These are phyloP conservation scores for Leptobrachium leishanense DNA, from an alignment of 2,113 vertebrate species.

Conservation along the genomic window DNA sequence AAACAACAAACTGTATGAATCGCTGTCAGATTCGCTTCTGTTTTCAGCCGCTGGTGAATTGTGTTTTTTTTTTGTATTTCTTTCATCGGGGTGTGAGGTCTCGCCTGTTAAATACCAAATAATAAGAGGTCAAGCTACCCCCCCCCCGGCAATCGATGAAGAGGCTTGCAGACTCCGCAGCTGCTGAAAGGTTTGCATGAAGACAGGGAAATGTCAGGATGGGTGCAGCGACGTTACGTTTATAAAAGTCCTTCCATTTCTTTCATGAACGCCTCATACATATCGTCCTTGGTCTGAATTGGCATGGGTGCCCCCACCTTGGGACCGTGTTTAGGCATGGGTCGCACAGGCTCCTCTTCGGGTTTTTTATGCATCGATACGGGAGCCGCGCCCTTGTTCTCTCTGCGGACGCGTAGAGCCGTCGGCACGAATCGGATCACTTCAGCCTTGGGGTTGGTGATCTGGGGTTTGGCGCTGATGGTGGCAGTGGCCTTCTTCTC, in stretches of 20 bases:
- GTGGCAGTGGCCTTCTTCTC: slow-evolving; percentile 86
- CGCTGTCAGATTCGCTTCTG: too few relatives aligned
- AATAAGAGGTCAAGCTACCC: neutral
- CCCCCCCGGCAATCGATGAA: neutral
- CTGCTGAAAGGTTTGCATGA: neutral
- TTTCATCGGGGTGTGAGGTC: too few relatives aligned
- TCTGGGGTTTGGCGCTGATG: slow-evolving; percentile 97
- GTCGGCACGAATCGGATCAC: slow-evolving; percentile 96
- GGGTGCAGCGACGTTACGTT: neutral
- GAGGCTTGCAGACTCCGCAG: too few relatives aligned
- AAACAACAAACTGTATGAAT: too few relatives aligned
- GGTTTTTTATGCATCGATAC: slow-evolving; percentile 68
- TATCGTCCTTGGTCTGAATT: slow-evolving; percentile 96
- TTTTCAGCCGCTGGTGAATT: too few relatives aligned
- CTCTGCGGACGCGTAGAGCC: slow-evolving; percentile 87
- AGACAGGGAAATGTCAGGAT: neutral
- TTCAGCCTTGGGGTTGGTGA: slow-evolving; percentile 95
- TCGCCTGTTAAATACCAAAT: too few relatives aligned
- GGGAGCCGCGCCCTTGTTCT: slow-evolving; percentile 72
- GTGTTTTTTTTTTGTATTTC: too few relatives aligned
- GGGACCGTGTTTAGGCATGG: slow-evolving; percentile 68
- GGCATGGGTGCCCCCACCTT: slow-evolving; percentile 72
- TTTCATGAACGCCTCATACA: slow-evolving; percentile 98
- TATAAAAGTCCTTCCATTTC: slow-evolving; percentile 96
- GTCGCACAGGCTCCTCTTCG: slow-evolving; percentile 69